A percentile compares a stretch with the other conserved stretches of the same genome.
Conservation (phyloP, 2,888 invertebrate genomes). For the Melolontha melolontha region DNA sequence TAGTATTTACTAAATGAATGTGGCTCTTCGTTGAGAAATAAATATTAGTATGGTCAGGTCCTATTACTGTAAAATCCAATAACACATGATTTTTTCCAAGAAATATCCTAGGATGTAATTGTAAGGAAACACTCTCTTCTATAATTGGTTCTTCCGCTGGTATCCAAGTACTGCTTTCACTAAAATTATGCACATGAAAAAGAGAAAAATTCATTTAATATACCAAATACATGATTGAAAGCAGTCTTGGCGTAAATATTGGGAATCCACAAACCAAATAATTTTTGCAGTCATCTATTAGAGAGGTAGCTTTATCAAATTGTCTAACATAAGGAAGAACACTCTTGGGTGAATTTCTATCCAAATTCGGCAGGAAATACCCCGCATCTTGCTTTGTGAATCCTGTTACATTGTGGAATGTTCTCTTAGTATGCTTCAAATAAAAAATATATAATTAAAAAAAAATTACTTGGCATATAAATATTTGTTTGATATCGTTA, state of each 20-base stretch:
- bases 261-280: constrained; percentile 42
- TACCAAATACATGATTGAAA: constrained; percentile 33
- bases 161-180: constrained; percentile 36
- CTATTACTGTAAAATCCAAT: constrained; percentile 59
- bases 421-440: constrained; percentile 36
- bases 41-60: constrained; percentile 74
- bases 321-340: constrained; percentile 29
- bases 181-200: constrained; percentile 14
- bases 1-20: constrained; percentile 69
- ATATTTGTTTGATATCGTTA: too few relatives aligned
- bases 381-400: constrained; percentile 34
- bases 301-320: constrained; percentile 12
- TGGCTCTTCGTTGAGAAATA: constrained; percentile 71
- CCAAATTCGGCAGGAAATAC: constrained; percentile 40
- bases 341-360: constrained; percentile 37
- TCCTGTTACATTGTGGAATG: constrained; percentile 16
- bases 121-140: constrained; percentile 5
- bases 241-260: constrained; percentile 27
- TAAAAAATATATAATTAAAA: too few relatives aligned
- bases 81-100: neutral
- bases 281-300: constrained; percentile 35
- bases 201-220: constrained; percentile 1
- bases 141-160: constrained; percentile 29
- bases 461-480: too few relatives aligned
- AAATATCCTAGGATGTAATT: constrained; percentile 22